phyloP scores from a whole-genome alignment of 1,140 invertebrate genomes.

The Paracyclopina nana region DNA sequence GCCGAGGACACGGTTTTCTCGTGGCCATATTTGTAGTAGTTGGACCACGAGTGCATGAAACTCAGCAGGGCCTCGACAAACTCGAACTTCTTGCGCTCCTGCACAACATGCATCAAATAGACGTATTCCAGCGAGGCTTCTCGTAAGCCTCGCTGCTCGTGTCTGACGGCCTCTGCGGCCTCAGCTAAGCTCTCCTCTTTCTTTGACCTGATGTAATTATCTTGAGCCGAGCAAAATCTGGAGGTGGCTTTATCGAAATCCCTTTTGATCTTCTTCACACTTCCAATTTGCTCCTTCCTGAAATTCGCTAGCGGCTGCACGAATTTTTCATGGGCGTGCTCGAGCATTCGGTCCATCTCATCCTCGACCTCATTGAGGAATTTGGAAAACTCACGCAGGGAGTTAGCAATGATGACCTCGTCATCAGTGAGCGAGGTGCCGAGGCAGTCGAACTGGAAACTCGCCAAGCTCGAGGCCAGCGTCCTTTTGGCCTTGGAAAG shows the following conservation, averaged over 20 bases:
- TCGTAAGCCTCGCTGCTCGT: constrained; percentile 81
- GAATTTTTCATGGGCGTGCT: constrained; percentile 66
- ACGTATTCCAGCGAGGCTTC: constrained; percentile 89
- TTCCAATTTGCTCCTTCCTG: constrained; percentile 36
- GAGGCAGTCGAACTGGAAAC: constrained; percentile 90
- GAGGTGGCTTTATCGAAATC: constrained; percentile 89
- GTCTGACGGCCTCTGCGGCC: constrained; percentile 80
- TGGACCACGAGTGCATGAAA: constrained; percentile 88
- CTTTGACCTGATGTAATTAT: constrained; percentile 77
- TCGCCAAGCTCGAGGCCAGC: constrained; percentile 62
- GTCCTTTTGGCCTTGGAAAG: constrained; percentile 70
- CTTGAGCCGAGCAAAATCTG: constrained; percentile 84
- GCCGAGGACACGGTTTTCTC: constrained; percentile 78
- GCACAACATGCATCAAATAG: constrained; percentile 79
- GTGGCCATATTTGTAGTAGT: constrained; percentile 88
- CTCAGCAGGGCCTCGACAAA: constrained; percentile 79
- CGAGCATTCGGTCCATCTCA: constrained; percentile 77
- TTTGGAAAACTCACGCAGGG: constrained; percentile 68
- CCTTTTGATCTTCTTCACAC: constrained; percentile 66
- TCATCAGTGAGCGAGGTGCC: constrained; percentile 88
- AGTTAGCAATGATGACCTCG: constrained; percentile 73
- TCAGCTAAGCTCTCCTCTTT: constrained; percentile 48
- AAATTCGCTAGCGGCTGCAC: constrained; percentile 73
- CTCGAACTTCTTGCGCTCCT: constrained; percentile 93
- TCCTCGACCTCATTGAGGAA: constrained; percentile 79